Conservation (phyloP, 2,797 vertebrate species). For the Peromyscus nudipes region DNA sequence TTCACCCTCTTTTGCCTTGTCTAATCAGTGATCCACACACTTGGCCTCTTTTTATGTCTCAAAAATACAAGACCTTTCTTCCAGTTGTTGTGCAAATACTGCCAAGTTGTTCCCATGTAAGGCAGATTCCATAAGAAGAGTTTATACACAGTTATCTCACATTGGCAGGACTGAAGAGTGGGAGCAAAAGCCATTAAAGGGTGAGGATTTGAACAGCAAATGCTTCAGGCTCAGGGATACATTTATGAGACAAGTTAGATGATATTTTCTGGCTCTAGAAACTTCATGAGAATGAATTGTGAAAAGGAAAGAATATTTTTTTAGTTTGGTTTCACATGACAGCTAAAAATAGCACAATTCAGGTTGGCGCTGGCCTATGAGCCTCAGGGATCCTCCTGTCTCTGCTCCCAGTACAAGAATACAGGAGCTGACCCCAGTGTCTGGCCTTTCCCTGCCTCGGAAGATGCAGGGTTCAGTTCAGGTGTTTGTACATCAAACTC, state of each 20-base stretch:
- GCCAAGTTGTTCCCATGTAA: slow-evolving; percentile 3
- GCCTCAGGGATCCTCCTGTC: neutral
- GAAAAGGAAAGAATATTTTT: neutral
- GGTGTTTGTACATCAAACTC: neutral
- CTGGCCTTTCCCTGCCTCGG: neutral
- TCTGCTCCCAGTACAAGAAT: neutral
- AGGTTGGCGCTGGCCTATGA: neutral
- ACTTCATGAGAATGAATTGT: neutral
- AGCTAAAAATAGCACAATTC: neutral
- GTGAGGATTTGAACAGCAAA: neutral
- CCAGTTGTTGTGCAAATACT: slow-evolving; percentile 21
- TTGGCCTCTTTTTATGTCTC: slow-evolving; percentile 4
- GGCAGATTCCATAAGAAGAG: neutral
- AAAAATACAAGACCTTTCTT: slow-evolving; percentile 44
- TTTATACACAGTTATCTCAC: slow-evolving; percentile 49
- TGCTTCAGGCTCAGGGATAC: neutral
- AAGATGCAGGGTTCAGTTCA: neutral
- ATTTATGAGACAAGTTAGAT: neutral
- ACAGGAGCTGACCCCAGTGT: neutral
- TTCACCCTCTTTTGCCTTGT: neutral
- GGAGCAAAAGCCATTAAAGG: slow-evolving; percentile 12
- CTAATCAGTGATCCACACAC: slow-evolving; percentile 58
- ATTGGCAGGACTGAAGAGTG: slow-evolving; percentile 1
- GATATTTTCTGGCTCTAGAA: neutral
- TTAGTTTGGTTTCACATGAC: neutral